Conservation (phyloP, 2,113 vertebrate genomes). For the Butorides virescens region DNA sequence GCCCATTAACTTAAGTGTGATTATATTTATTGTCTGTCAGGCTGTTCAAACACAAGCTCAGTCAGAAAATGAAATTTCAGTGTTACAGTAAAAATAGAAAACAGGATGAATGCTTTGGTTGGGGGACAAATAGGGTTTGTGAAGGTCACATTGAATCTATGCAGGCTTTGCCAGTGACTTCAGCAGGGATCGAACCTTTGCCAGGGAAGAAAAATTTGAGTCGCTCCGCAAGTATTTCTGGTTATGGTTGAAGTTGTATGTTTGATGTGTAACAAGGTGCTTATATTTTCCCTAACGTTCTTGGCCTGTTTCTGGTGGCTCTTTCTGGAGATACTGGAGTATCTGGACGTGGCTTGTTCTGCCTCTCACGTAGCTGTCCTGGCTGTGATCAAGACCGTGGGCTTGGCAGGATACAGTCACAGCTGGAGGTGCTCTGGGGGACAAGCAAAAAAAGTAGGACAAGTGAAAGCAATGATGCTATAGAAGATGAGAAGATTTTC, state of each 20-base stretch:
- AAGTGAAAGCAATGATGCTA: neutral
- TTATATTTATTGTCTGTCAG: constrained; percentile 9
- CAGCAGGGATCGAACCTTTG: neutral
- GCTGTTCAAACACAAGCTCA: neutral
- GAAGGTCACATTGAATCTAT: neutral
- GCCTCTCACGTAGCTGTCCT: accelerated
- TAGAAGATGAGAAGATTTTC: neutral
- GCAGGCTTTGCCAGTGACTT: neutral
- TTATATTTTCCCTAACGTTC: accelerated
- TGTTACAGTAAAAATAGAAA: neutral
- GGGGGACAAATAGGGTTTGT: neutral
- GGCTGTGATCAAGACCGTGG: neutral
- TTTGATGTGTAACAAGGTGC: no score
- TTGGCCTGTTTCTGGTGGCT: neutral
- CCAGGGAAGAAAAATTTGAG: neutral
- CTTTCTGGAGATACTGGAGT: neutral
- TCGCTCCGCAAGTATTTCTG: neutral
- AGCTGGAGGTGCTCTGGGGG: neutral
- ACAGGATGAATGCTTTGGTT: neutral
- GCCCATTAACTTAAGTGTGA: constrained; percentile 36
- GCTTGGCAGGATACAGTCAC: neutral
- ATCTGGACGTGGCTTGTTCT: neutral
- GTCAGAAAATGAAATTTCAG: neutral
- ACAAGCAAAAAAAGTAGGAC: neutral
- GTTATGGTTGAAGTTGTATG: accelerated